phyloP scores from a whole-genome alignment of 2,888 invertebrate species.

The Pammene aurita region DNA sequence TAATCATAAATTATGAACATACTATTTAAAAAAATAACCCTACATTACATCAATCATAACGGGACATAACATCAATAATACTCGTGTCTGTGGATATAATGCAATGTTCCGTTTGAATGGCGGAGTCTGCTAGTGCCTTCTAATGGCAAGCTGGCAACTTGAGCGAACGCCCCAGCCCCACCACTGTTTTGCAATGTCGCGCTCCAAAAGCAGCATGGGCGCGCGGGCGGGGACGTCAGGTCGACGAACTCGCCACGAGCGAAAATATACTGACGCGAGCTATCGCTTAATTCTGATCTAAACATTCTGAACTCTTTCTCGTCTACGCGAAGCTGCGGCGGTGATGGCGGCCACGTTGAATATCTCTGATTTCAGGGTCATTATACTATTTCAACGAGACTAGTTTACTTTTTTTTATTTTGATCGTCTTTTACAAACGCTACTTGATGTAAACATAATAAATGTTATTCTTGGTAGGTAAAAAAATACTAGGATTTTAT shows the following conservation, averaged over 20 bases:
- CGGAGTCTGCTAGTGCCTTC: slow-evolving; percentile 27
- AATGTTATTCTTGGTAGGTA: too few relatives aligned
- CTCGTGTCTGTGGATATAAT: background rate
- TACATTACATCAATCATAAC: slow-evolving; percentile 5
- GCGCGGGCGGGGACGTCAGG: slow-evolving; percentile 66
- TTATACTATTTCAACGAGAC: slow-evolving; percentile 27
- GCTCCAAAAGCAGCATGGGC: slow-evolving; percentile 69
- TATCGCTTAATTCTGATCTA: slow-evolving; percentile 47
- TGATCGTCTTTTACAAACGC: background rate
- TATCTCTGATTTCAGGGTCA: slow-evolving; percentile 37
- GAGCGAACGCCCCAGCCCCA: slow-evolving; percentile 52
- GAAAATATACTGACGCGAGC: slow-evolving; percentile 60
- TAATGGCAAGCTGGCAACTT: slow-evolving; percentile 40
- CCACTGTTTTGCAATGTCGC: slow-evolving; percentile 70
- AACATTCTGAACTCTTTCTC: slow-evolving; percentile 40
- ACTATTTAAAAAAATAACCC: background rate
- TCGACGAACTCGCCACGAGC: slow-evolving; percentile 66
- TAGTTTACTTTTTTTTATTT: background rate
- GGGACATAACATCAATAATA: slow-evolving; percentile 6
- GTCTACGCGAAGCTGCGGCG: slow-evolving; percentile 24
- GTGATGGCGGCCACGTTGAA: slow-evolving; percentile 30
- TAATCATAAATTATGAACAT: too few relatives aligned
- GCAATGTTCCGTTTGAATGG: slow-evolving; percentile 39
- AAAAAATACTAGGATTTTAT: too few relatives aligned
- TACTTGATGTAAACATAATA: too few relatives aligned